A percentile compares a stretch with the other conserved stretches of the same genome.
Evolutionary conservation across 2,888 invertebrate species (phyloP).

Genomic region (Drosophila neutralis): DNA sequence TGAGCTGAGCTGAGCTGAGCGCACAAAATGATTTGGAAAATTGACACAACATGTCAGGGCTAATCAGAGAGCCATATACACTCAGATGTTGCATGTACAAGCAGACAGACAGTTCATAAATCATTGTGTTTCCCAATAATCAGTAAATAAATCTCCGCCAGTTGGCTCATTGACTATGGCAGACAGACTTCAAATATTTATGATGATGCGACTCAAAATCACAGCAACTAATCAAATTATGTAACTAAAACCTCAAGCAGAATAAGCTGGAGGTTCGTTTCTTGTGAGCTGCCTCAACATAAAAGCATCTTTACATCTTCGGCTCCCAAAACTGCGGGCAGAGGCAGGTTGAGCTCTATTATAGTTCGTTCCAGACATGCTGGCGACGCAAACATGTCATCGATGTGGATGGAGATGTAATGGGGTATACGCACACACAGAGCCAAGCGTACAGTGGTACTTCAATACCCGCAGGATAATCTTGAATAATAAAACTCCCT

Average conservation of each 20-base stretch:
- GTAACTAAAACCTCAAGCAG: constrained; percentile 64
- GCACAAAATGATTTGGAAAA: constrained; percentile 76
- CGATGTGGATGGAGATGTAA: constrained; percentile 47
- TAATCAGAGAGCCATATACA: constrained; percentile 60
- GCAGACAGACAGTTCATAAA: constrained; percentile 66
- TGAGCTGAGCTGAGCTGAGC: constrained; percentile 1
- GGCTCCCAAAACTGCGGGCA: constrained; percentile 44
- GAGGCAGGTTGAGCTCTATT: constrained; percentile 18
- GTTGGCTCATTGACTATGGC: constrained; percentile 47
- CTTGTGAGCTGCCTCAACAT: constrained; percentile 27
- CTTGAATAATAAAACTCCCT: constrained; percentile 75
- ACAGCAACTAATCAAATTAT: constrained; percentile 77
- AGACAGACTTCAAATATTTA: constrained; percentile 71
- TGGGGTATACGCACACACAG: constrained; percentile 45
- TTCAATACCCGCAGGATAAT: constrained; percentile 79
- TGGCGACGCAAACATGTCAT: constrained; percentile 81
- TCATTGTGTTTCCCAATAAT: constrained; percentile 66
- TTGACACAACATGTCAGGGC: constrained; percentile 75
- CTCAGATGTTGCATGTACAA: neutral
- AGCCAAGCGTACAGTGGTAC: constrained; percentile 46
- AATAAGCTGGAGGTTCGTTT: constrained; percentile 7
- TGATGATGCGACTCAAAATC: constrained; percentile 64
- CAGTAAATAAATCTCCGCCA: constrained; percentile 74
- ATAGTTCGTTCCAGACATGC: constrained; percentile 68
- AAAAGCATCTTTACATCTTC: constrained; percentile 33